Base-by-base conservation (phyloP, 2,797 vertebrate species). In the Sylvilagus floridanus region DNA sequence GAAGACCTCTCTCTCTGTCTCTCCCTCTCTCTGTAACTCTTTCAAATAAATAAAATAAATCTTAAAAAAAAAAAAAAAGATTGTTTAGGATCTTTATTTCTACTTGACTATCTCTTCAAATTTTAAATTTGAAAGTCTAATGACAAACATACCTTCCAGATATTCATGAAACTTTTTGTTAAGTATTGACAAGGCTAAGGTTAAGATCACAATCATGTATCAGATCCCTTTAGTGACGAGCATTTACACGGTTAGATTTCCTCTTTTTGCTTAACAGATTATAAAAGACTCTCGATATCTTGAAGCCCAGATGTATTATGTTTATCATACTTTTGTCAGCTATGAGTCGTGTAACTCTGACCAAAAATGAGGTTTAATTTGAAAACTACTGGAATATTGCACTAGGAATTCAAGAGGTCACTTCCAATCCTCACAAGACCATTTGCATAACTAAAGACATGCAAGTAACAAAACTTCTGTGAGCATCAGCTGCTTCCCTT, bases 101-200 rank as follows among this genome's bases (percentile, higher is more conserved):
- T 26, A 90, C 50, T 8, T 83, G 63, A 90, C 63, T 69, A 91
- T 88, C 3, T 2, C 14, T 28, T 90, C 83, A 88, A 94, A 95
- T 57, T 91, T 75, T 75, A 78, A 82, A 87, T 92, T 14, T 90
- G 12, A 78, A 72, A 95, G 68, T 77, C 76, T 92, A 1, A 66
- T 32, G 24, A 81, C 6, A 88, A 90, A 90, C 16, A 75, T 30
- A 62, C 9, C 83, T 95, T 96, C 78, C 60, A 95, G 42, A 92
- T 69, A 90, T 4, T 78, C 65, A 85, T 0, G 68, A 13, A 84
- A 81, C 24, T 62, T 89, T 96, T 69, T 57, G 66, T 66, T 86
- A 50, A 96, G 81, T 73, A 95, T 32, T 90, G 37, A 84, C 24
- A 11, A 95, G 35, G 8, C 16, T 52, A 84, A 91, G 60, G 52